Percentiles rank a stretch among this genome's conserved stretches.
Conservation (phyloP, 2,797 vertebrate species). For the Falco peregrinus region DNA sequence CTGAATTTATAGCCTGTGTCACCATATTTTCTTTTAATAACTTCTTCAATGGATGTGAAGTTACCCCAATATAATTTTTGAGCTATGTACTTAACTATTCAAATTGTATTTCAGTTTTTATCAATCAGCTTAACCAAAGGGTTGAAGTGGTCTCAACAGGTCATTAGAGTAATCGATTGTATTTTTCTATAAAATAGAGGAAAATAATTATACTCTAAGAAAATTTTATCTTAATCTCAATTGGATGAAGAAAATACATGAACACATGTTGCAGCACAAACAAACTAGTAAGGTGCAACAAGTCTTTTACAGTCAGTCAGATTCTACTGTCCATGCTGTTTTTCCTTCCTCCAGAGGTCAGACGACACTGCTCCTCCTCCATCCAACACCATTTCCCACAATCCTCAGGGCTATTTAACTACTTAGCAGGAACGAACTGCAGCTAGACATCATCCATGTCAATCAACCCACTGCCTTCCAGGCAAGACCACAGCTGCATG, state of each 20-base stretch:
- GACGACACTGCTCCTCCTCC: too few relatives aligned
- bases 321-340: too few relatives aligned
- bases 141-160: neutral
- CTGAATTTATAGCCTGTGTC: neutral
- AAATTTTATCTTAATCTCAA: neutral
- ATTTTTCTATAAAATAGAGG: neutral
- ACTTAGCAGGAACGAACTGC: too few relatives aligned
- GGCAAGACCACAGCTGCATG: too few relatives aligned
- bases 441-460: too few relatives aligned
- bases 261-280: neutral
- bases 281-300: too few relatives aligned
- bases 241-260: neutral
- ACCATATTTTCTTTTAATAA: neutral
- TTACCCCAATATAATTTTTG: neutral
- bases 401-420: too few relatives aligned
- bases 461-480: too few relatives aligned
- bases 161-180: neutral
- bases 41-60: neutral
- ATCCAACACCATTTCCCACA: too few relatives aligned
- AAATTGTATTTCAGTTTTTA: neutral
- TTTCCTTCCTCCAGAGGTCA: too few relatives aligned
- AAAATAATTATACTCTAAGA: neutral
- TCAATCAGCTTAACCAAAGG: neutral
- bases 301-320: too few relatives aligned
- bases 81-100: neutral